These are phyloP conservation scores for Geotrypetes seraphini DNA, from an alignment of 2,797 vertebrate species.

Conservation along the genomic window DNA sequence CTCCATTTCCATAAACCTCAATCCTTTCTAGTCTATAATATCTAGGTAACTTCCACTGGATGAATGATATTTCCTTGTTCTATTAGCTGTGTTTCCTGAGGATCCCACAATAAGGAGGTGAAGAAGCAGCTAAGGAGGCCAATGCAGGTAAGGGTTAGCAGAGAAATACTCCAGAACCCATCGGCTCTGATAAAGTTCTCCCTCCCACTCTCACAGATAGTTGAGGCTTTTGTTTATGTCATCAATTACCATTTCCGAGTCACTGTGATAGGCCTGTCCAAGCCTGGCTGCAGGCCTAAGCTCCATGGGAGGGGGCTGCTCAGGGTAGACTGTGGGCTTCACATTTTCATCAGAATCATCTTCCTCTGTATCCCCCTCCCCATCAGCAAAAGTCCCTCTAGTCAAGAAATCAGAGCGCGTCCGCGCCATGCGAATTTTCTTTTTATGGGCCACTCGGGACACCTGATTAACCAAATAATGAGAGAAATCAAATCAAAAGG, in stretches of 20 bases:
- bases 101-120: constrained; percentile 23
- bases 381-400: constrained; percentile 75
- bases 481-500: constrained; percentile 62
- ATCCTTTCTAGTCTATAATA: too few relatives aligned
- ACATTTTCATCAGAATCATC: constrained; percentile 75
- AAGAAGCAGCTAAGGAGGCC: constrained; percentile 48
- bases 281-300: constrained; percentile 56
- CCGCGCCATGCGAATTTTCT: constrained; percentile 97
- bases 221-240: too few relatives aligned
- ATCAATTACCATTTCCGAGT: constrained; percentile 97
- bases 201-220: constrained; percentile 18
- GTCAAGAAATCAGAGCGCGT: constrained; percentile 98
- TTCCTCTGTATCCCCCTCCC: constrained; percentile 87
- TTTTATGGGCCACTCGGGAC: constrained; percentile 81
- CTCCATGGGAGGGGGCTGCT: constrained; percentile 70
- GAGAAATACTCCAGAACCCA: constrained; percentile 41
- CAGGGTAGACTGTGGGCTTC: constrained; percentile 69
- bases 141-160: constrained; percentile 66
- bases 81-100: constrained; percentile 28
- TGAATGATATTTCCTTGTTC: constrained; percentile 3
- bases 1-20: too few relatives aligned
- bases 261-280: constrained; percentile 89
- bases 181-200: constrained; percentile 26
- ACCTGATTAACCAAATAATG: constrained; percentile 84
- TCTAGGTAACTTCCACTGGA: neutral